Conservation (phyloP, 2,888 invertebrate genomes). For the Pollenia griseotomentosa region DNA sequence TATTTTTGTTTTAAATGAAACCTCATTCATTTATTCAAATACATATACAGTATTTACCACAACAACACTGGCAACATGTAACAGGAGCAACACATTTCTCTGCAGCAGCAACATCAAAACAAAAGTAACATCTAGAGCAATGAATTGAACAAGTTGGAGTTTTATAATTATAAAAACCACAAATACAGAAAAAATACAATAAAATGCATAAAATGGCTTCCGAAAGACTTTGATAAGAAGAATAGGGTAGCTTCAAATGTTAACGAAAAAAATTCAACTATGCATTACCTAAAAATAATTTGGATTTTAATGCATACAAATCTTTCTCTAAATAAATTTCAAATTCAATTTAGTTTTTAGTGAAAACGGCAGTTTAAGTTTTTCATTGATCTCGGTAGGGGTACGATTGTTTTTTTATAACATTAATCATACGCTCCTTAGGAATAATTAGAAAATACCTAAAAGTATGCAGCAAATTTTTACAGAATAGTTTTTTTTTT, state of each 20-base stretch:
- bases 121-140: slow-evolving; percentile 46
- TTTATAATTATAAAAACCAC: slow-evolving; percentile 52
- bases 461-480: no score
- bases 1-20: slow-evolving; percentile 14
- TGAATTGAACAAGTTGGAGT: slow-evolving; percentile 60
- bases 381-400: no score
- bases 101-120: not conserved
- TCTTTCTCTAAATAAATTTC: no score
- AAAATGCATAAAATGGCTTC: slow-evolving; percentile 55
- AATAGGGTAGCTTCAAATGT: not conserved
- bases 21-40: slow-evolving; percentile 4
- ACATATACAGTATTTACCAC: slow-evolving; percentile 41
- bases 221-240: slow-evolving; percentile 32
- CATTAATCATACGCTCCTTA: no score
- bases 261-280: not conserved
- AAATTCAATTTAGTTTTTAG: no score
- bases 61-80: slow-evolving; percentile 30
- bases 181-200: slow-evolving; percentile 22
- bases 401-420: no score
- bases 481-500: no score
- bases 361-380: no score
- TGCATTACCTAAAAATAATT: no score
- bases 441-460: no score
- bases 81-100: not conserved
- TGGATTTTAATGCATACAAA: no score